Evolutionary conservation across 2,797 vertebrate species (phyloP).

Genomic region (Phylloscopus collybita): DNA sequence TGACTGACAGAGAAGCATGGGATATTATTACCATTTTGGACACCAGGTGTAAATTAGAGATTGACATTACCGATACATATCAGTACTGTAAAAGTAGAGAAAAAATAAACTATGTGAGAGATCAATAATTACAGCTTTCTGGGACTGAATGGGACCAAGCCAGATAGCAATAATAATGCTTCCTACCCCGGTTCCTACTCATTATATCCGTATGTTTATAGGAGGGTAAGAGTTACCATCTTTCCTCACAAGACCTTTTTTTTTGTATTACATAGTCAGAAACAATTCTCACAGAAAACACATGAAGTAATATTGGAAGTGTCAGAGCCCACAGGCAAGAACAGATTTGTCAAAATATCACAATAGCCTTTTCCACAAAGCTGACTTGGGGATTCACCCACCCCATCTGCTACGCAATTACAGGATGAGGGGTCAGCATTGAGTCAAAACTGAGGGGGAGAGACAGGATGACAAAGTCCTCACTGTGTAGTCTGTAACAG

Average conservation of each 20-base stretch:
- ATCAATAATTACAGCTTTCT: background rate
- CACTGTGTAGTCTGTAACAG: background rate
- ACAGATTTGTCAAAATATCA: background rate
- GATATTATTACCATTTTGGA: background rate
- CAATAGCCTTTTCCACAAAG: background rate
- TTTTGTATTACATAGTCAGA: background rate
- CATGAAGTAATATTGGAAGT: background rate
- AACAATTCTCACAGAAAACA: background rate
- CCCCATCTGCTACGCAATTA: background rate
- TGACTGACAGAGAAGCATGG: background rate
- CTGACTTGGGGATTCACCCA: background rate
- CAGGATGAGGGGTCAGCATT: background rate
- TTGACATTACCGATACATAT: background rate
- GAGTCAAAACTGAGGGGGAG: background rate
- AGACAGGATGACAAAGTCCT: background rate
- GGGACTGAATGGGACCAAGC: background rate
- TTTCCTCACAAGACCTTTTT: background rate
- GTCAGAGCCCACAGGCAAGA: conserved; percentile 28
- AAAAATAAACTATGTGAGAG: background rate
- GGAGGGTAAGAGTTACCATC: background rate
- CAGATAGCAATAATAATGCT: background rate
- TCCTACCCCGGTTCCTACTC: background rate
- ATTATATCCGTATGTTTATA: background rate
- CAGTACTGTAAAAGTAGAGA: background rate
- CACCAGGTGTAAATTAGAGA: background rate